Conservation (phyloP, 2,113 vertebrate genomes). For the Scomber colias region DNA sequence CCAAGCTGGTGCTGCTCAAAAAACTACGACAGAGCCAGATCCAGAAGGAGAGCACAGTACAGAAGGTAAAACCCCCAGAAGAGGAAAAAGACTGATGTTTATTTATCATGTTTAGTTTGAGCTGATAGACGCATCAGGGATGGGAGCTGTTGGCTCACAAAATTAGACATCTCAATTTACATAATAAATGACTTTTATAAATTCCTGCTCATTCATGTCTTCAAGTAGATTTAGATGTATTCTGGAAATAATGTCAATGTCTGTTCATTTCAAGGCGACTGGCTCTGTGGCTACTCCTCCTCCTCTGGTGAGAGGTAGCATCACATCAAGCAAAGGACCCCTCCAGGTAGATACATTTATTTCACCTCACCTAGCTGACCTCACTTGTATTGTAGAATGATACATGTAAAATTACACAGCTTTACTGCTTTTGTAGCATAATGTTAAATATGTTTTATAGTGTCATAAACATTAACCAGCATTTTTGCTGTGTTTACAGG, state of each 20-base stretch:
- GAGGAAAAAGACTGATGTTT: not conserved
- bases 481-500: constrained; percentile 59
- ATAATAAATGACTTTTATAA: not conserved
- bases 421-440: not conserved
- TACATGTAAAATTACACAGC: too few relatives aligned
- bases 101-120: not conserved
- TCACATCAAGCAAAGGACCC: constrained; percentile 89
- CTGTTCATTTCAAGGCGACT: constrained; percentile 81
- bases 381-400: too few relatives aligned
- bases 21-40: constrained; percentile 98
- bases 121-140: not conserved
- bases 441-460: not conserved
- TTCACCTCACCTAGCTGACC: not conserved
- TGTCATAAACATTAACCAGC: not conserved
- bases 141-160: too few relatives aligned
- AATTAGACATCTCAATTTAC: not conserved
- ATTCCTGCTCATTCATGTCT: not conserved
- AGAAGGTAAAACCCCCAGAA: constrained; percentile 86
- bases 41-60: constrained; percentile 91
- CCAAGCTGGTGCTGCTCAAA: constrained; percentile 95
- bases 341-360: constrained; percentile 87
- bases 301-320: constrained; percentile 91
- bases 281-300: constrained; percentile 91
- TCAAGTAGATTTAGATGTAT: not conserved
- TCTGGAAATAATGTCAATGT: not conserved